Base-by-base conservation (phyloP, 2,113 vertebrate genomes). In the Xiphorhynchus elegans region DNA sequence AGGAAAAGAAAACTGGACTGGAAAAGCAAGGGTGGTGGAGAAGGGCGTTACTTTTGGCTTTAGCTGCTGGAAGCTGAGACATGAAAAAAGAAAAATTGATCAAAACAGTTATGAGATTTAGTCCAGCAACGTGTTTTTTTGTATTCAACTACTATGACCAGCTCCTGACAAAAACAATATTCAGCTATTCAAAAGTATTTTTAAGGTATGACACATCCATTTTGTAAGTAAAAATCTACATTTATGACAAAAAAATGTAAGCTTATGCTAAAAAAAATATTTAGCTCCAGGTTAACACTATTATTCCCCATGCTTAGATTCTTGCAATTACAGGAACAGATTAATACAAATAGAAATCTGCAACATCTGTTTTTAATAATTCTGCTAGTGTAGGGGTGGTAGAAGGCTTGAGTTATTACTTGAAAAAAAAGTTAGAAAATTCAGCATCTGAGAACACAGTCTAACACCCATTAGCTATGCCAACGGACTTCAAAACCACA, bases 301-400 rank as follows among this genome's bases (percentile, higher is more conserved):
- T 72, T 95, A 89, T 72, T 90, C 44, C 39, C 69, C 37, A 16
- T 59, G 60, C 69, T 92, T 90, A 72, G 56, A 25, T 81, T 90
- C 93, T 81, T 84, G 69, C 85, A 95, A 94, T 95, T 97, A 97
- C 18, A 87, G 47, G 33, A 87, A 89, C 31, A 59, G 88, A 94
- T 86, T 95, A 97, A 90, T 94, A 96, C 56, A 85, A 93, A 60
- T 10, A 68, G 75, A 92, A 96, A 89, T 55, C 88, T 94, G 44
- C 83, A 86, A 88, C 95, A 92, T 82, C 92, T 95, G 90, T 81
- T 94, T 96, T 94, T 93, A 94, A 97, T 95, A 96, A 94, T 93
- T 93, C 86, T 95, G 69, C 47, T 72, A 64, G 88, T 35, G 25
- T 37, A 69, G 90, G 78, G 25, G 76, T 78, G 40, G 83, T 94